These are phyloP conservation scores for Sphaerophoria rueppellii DNA, from an alignment of 2,888 invertebrate species.

Conservation along the genomic window DNA sequence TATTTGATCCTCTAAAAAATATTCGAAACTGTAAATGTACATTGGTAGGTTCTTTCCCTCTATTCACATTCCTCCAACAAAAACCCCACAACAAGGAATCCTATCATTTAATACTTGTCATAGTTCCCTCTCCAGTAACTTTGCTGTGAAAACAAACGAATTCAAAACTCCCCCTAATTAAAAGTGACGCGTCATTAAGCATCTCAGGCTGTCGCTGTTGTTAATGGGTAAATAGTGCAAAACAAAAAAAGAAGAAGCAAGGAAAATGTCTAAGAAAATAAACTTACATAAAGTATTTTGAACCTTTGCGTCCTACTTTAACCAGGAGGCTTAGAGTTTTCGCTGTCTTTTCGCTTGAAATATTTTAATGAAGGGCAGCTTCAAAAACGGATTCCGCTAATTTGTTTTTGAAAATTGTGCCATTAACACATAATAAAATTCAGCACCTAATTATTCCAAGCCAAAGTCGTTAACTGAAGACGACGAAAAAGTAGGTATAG, in stretches of 20 bases:
- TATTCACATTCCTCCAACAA: no score
- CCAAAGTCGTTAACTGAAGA: constrained; percentile 51
- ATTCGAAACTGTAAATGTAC: no score
- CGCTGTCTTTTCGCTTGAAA: constrained; percentile 7
- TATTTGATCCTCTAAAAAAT: no score
- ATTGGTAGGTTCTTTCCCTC: no score
- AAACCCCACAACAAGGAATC: no score
- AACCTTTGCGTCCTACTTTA: not conserved
- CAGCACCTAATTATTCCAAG: constrained; percentile 66
- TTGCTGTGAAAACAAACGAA: not conserved
- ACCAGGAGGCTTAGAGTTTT: not conserved
- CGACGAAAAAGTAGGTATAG: not conserved
- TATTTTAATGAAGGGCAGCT: constrained; percentile 43
- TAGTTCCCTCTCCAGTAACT: not conserved
- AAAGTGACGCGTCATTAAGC: constrained; percentile 9
- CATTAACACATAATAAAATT: constrained; percentile 69
- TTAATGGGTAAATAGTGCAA: not conserved
- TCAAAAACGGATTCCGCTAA: constrained; percentile 62
- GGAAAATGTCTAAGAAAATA: constrained; percentile 14
- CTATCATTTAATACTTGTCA: not conserved
- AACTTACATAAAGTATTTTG: not conserved
- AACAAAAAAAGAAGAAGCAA: not conserved
- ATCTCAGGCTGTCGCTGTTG: not conserved
- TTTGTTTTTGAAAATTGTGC: constrained; percentile 65
- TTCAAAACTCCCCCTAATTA: constrained; percentile 5